phyloP scores from a whole-genome alignment of 2,888 invertebrate species.

The Drosophila borborema region DNA sequence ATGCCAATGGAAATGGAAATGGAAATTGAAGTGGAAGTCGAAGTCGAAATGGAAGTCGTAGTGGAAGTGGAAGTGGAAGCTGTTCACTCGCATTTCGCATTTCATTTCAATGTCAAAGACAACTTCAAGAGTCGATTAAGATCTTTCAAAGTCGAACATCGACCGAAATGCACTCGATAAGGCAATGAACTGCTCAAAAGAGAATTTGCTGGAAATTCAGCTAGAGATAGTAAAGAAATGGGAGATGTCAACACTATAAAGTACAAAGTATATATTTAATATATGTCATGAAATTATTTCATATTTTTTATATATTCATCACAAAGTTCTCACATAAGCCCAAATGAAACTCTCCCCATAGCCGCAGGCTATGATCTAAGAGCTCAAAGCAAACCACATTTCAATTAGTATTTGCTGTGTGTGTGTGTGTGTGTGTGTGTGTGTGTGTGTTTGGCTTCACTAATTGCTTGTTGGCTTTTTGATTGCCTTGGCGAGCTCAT shows the following conservation, averaged over 20 bases:
- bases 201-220: background rate
- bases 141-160: background rate
- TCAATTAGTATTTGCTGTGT: constrained; percentile 12
- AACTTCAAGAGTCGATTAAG: background rate
- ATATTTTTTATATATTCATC: background rate
- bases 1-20: constrained; percentile 21
- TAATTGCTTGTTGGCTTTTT: constrained; percentile 45
- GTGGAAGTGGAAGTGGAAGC: constrained; percentile 20
- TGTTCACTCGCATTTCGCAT: constrained; percentile 9
- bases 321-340: background rate
- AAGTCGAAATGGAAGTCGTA: constrained; percentile 12
- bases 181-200: background rate
- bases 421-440: constrained; percentile 9
- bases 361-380: background rate
- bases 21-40: constrained; percentile 10
- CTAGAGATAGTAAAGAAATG: no score
- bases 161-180: background rate
- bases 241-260: no score
- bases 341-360: background rate
- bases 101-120: constrained; percentile 10
- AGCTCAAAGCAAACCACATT: background rate
- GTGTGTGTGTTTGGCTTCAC: constrained; percentile 14
- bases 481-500: constrained; percentile 46
- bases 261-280: no score
- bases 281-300: no score